Base-by-base conservation (phyloP, 1,140 invertebrate genomes). In the Protaetia brevitarsis region DNA sequence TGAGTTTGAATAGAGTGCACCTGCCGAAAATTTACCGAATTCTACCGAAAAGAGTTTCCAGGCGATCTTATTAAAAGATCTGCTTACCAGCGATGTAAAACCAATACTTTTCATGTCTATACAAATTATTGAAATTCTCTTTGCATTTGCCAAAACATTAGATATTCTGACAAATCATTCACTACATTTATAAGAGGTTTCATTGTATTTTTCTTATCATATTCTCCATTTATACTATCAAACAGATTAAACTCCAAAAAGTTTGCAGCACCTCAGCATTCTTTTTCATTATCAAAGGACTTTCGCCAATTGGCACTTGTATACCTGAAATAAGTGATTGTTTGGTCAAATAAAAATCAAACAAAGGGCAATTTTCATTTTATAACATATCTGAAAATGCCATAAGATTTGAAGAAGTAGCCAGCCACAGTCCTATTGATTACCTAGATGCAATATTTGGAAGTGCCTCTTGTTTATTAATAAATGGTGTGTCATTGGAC, bases 381-480 rank as follows among this genome's bases (percentile, higher is more conserved):
- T 5, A 19, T 19, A 45, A 45, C 13, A 34, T 34, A 34, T n/a
- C 31, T 11, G 31, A 34, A 34, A 34, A 34, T 34, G 31, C 31
- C 31, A 34, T 34, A 6, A 34, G 31, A 19, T 45, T 45, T 19
- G 21, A 45, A 19, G 37, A 45, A 45, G n/a, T 2, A n/a, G n/a
- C n/a, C n/a, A n/a, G 13, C 2, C 13, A 60, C 16, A 31, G 58
- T 60, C 21, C 58, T 60, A 16, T 73, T 75, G 26, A 75, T 72
- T n/a, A 76, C 60, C 66, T 76, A 73, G 7, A 69, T 68, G 2
- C 67, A 72, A 41, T 60, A 72, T n/a, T n/a, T n/a, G n/a, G n/a
- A n/a, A n/a, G n/a, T n/a, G n/a, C n/a, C n/a, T n/a, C n/a, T n/a
- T n/a, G n/a, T n/a, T n/a, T n/a, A n/a, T n/a, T n/a, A n/a, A n/a